Conservation (phyloP, 2,797 vertebrate genomes). For the Molossus alvarezi region DNA sequence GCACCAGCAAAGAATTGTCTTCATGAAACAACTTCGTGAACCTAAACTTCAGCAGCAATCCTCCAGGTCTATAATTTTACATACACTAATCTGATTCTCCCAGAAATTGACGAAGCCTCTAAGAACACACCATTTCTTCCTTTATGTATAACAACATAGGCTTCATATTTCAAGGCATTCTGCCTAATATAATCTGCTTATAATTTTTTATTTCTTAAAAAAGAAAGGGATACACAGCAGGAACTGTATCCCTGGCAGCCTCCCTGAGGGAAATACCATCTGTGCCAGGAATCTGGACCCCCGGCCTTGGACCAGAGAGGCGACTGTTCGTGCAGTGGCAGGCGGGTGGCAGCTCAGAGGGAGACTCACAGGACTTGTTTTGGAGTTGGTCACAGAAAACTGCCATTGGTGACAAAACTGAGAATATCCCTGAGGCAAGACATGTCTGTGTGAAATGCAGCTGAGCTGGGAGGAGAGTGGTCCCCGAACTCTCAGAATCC, state of each 20-base stretch:
- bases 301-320: neutral
- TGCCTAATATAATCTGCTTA: neutral
- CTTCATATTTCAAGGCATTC: conserved; percentile 29
- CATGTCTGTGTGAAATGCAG: neutral
- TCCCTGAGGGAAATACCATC: neutral
- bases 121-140: neutral
- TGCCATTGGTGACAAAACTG: neutral
- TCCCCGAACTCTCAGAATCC: neutral
- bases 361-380: neutral
- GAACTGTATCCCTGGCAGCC: neutral
- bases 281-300: neutral
- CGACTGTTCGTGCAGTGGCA: neutral
- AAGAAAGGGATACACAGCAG: neutral
- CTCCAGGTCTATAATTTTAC: neutral
- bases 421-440: neutral
- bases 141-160: neutral
- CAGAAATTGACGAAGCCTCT: neutral
- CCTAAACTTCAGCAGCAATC: neutral
- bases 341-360: neutral
- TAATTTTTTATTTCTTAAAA: conserved; percentile 19
- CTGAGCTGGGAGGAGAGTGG: neutral
- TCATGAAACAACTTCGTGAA: neutral
- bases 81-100: neutral
- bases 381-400: neutral
- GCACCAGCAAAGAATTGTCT: neutral